Evolutionary conservation across 1,140 invertebrate genomes (phyloP), one percentile per base, ranked within the genome.

Genomic region (Hirudo medicinalis): DNA sequence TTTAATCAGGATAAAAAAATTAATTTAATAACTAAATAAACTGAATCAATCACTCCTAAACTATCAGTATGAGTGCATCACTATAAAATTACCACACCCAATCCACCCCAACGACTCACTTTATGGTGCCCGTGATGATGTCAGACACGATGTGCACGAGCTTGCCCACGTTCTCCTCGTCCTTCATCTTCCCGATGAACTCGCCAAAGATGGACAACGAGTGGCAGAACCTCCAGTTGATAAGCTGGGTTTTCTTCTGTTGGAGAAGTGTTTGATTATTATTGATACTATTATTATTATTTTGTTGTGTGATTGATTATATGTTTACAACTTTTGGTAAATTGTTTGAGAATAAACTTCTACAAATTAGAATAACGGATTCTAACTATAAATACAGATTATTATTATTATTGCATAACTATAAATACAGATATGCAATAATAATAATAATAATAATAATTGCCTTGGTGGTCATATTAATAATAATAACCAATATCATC

Each of bases 161-260:
- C 19, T 22, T 25, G 9, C 29, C 29, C 3, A 63, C 29, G 15
- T 25, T 11, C 19, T 63, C 29, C 22, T 63, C 29, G 57, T 63
- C 57, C 22, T 63, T 63, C 29, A 25, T 63, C 57, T 63, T 22
- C 3, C 57, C 57, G 17, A 63, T 32, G 29, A 63, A 32, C 5
- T 63, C 22, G 9, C 57, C 6, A 9, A 22, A 63, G 13, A 63
- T 63, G 57, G 57, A 63, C 57, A 63, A 25, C 22, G 57, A 63
- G 57, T 63, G 57, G 29, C 57, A 63, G 29, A 63, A 63, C 20
- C 29, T 11, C 57, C 57, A 63, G 57, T 63, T 63, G 19, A 25
- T 11, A 4, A 63, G 22, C 57, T 49, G 43, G 43, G 43, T 49
- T 49, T 49, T 49, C 13, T 49, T 49, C 43, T 49, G 43, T 49